Conservation (phyloP, 2,797 vertebrate species). For the Falco rusticolus region DNA sequence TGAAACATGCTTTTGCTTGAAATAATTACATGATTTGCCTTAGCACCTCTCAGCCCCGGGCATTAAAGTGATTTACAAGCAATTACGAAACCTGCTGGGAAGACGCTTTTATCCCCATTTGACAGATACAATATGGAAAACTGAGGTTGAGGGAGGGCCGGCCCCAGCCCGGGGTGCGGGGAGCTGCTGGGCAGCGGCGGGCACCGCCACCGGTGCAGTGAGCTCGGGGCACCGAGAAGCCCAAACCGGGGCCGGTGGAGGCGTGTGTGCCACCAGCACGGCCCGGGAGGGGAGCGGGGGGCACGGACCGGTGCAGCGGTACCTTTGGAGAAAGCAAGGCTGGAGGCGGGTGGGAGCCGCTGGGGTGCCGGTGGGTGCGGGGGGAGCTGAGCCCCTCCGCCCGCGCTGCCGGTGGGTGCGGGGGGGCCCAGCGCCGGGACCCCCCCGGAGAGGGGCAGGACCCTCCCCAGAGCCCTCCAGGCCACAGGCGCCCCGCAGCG, state of each 20-base stretch:
- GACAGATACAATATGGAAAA: not conserved
- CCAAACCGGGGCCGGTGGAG: accelerated
- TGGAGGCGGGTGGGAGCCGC: not conserved
- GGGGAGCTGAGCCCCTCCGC: not conserved
- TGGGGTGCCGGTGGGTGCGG: not conserved
- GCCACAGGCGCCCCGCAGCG: no score
- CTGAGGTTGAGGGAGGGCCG: not conserved
- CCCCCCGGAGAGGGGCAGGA: not conserved
- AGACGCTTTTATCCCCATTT: not conserved
- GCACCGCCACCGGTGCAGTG: accelerated
- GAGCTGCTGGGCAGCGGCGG: not conserved
- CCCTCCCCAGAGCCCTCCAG: no score
- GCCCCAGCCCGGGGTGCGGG: accelerated
- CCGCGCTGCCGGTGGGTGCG: not conserved
- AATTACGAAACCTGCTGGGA: not conserved
- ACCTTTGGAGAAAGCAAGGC: accelerated
- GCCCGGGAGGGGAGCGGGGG: not conserved
- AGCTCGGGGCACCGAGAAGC: not conserved
- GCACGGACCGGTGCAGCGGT: not conserved
- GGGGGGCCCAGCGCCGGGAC: no score
- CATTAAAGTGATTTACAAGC: conserved; percentile 12
- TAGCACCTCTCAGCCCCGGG: not conserved
- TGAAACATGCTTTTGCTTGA: not conserved
- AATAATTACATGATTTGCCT: conserved; percentile 7
- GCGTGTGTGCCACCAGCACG: not conserved